Evolutionary conservation across 30 jellyfish, hydroid and myxozoan species (phyloP), one percentile per base, ranked within the genome.

Genomic region (Sanderia malayensis): DNA sequence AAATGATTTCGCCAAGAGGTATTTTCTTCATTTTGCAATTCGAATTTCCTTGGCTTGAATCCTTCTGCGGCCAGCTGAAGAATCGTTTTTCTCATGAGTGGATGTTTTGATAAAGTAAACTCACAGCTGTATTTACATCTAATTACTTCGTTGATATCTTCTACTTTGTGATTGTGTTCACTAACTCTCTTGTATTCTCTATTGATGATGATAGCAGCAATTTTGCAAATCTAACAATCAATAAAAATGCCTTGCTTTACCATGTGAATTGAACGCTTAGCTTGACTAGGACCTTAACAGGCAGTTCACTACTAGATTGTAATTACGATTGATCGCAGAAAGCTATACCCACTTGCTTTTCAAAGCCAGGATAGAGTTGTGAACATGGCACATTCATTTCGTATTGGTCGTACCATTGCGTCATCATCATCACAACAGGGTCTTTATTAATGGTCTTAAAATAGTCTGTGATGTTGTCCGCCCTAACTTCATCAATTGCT

Each of bases 381-480:
- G 76, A 10, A 69, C 70, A 68, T 18, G 26, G 59, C 2, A 31
- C 82, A 22, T 45, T 25, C 29, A 1, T 22, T 34, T 78, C 89
- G 34, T 62, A 78, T 0, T 61, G 44, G 71, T 64, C 89, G 66
- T 62, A 78, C 89, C 89, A 78, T 7, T 78, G 69, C 17, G 89
- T 49, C 89, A 78, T 78, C 82, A 78, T 78, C 26, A 23, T 37
- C 19, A 59, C 76, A 67, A 78, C 89, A 18, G 89, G 89, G 28
- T 78, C 89, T 31, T 78, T 67, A 11, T 23, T 61, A 7, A 30
- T 29, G 17, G 52, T 26, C 28, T 55, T 44, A 71, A 30, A 71
- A 31, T 28, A 28, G 17, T 20, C 46, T 2, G 72, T 27, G 33
- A 71, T 71, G 17, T 55, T 47, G 61, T 71, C 70, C 25, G 83